Percentiles rank a stretch among this genome's conserved stretches.
phyloP scores from a whole-genome alignment of 2,888 invertebrate genomes.

The Phorcus lineatus region DNA sequence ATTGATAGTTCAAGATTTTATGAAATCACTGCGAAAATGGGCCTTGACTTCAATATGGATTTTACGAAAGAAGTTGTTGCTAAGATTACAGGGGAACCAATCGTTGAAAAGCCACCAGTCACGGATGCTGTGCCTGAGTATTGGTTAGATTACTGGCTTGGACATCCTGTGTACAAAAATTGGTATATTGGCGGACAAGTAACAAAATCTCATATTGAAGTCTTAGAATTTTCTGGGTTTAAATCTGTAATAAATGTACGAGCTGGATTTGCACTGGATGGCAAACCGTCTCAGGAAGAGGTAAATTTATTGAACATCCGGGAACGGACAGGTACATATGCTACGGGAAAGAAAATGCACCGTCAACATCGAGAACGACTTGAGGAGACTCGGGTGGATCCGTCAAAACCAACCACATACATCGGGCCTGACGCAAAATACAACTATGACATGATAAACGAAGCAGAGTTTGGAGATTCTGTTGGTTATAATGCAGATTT shows the following conservation, averaged over 20 bases:
- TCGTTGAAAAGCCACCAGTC: conserved; percentile 50
- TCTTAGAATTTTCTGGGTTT: conserved; percentile 54
- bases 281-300: conserved; percentile 60
- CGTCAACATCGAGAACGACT: conserved; percentile 54
- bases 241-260: conserved; percentile 63
- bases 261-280: conserved; percentile 47
- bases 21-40: conserved; percentile 58
- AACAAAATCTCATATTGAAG: conserved; percentile 51
- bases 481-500: conserved; percentile 64
- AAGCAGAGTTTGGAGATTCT: conserved; percentile 66
- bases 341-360: conserved; percentile 42
- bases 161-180: conserved; percentile 62
- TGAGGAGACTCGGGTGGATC: conserved; percentile 49
- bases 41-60: conserved; percentile 58
- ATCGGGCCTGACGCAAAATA: conserved; percentile 47
- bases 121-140: conserved; percentile 53
- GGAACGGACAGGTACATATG: conserved; percentile 59
- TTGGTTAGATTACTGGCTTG: conserved; percentile 66
- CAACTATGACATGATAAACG: conserved; percentile 63
- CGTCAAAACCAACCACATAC: conserved; percentile 48
- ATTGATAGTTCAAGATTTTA: conserved; percentile 58
- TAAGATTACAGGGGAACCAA: conserved; percentile 58
- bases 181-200: conserved; percentile 68
- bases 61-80: conserved; percentile 53
- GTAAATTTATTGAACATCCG: conserved; percentile 63